Percentiles rank a stretch among this genome's conserved stretches.
Evolutionary conservation across 2,888 invertebrate species (phyloP).

Genomic region (Sphecodes monilicornis): DNA sequence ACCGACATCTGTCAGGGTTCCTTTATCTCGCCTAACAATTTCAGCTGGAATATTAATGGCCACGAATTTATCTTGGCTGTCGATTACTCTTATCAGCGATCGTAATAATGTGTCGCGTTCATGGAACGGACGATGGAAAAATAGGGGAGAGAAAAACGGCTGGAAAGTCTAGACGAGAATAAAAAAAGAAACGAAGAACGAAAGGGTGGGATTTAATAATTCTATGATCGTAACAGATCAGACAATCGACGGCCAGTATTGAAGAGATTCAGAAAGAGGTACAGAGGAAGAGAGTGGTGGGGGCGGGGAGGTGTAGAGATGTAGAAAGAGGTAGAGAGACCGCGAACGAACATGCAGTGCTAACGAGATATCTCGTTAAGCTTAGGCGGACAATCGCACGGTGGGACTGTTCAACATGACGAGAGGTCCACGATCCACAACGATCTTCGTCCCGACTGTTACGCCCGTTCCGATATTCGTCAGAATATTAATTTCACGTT

Average conservation of each 20-base stretch:
- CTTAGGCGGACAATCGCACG: conserved; percentile 63
- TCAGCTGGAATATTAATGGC: neutral
- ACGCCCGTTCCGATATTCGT: conserved; percentile 64
- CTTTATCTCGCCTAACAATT: neutral
- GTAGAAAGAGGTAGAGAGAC: conserved; percentile 22
- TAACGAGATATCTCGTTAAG: conserved; percentile 74
- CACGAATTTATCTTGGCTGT: conserved; percentile 25
- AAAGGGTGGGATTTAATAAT: conserved; percentile 58
- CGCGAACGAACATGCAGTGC: conserved; percentile 50
- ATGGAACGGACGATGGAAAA: neutral
- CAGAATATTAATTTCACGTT: conserved; percentile 64
- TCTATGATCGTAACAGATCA: conserved; percentile 52
- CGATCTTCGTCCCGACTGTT: conserved; percentile 55
- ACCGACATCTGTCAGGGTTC: neutral
- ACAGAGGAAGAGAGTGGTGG: neutral
- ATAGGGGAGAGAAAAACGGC: neutral
- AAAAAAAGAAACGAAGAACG: neutral
- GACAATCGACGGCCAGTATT: conserved; percentile 48
- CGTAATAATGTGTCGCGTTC: conserved; percentile 15
- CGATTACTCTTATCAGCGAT: conserved; percentile 34
- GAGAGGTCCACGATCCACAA: conserved; percentile 40
- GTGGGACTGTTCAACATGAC: conserved; percentile 52
- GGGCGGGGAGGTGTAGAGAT: neutral
- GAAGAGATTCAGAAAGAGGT: conserved; percentile 9
- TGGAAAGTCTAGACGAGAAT: no score